These are phyloP conservation scores for Bombyx mandarina DNA, from an alignment of 1,140 invertebrate species.

Conservation along the genomic window DNA sequence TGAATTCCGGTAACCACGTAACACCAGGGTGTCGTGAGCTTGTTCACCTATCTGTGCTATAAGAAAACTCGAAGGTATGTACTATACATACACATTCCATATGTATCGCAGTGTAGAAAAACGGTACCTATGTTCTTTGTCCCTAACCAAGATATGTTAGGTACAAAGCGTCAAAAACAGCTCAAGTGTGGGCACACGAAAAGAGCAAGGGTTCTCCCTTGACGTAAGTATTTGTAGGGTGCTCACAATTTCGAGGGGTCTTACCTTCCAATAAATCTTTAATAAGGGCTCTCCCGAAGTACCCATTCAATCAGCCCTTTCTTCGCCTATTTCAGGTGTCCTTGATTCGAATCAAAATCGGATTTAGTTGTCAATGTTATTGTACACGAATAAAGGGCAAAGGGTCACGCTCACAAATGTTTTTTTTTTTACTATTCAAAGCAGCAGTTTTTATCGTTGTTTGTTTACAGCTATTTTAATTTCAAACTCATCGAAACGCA, in stretches of 20 bases:
- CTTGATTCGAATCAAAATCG: constrained; percentile 56
- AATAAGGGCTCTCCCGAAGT: constrained; percentile 50
- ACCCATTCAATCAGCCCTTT: constrained; percentile 45
- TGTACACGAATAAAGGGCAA: constrained; percentile 35
- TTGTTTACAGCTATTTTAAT: constrained; percentile 38
- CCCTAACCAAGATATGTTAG: constrained; percentile 32
- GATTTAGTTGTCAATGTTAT: constrained; percentile 59
- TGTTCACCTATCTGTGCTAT: too few relatives aligned
- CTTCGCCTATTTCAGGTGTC: constrained; percentile 53
- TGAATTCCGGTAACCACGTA: too few relatives aligned
- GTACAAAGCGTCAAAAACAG: constrained; percentile 25
- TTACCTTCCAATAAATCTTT: constrained; percentile 60
- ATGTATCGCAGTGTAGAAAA: too few relatives aligned
- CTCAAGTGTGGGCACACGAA: constrained; percentile 41
- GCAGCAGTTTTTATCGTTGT: constrained; percentile 40
- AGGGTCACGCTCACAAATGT: constrained; percentile 41
- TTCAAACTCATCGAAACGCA: constrained; percentile 30
- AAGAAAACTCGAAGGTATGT: too few relatives aligned
- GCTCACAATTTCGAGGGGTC: constrained; percentile 37
- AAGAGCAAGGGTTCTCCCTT: constrained; percentile 59
- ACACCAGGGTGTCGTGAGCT: too few relatives aligned
- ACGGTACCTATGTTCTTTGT: too few relatives aligned
- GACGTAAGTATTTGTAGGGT: constrained; percentile 43
- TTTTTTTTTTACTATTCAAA: constrained; percentile 42
- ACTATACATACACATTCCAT: too few relatives aligned